phyloP scores from a whole-genome alignment of 2,113 vertebrate genomes.

The Coturnix japonica region DNA sequence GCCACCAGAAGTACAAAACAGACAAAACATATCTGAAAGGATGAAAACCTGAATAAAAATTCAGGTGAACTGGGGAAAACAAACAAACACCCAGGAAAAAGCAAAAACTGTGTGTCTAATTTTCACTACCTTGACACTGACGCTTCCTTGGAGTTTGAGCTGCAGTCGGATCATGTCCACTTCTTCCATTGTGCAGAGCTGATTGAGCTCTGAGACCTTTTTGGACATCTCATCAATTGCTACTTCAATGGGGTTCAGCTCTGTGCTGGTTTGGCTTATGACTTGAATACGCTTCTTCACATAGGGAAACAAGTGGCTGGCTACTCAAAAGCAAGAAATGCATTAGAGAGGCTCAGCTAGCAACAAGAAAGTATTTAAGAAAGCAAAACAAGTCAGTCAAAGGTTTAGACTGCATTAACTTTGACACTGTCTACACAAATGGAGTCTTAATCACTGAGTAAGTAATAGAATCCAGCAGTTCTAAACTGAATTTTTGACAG shows the following conservation, averaged over 20 bases:
- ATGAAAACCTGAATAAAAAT: background rate
- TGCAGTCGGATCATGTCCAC: constrained; percentile 99
- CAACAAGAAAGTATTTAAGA: background rate
- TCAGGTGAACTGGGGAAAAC: background rate
- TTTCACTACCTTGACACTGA: constrained; percentile 88
- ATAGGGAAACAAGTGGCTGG: constrained; percentile 93
- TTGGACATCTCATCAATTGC: constrained; percentile 99
- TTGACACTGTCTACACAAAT: background rate
- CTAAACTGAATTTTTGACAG: background rate
- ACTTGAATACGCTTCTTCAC: constrained; percentile 98
- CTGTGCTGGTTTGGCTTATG: constrained; percentile 92
- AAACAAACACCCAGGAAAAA: too few relatives aligned
- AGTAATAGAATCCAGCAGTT: background rate
- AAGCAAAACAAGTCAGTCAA: background rate
- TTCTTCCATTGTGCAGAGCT: constrained; percentile 93
- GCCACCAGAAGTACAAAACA: background rate
- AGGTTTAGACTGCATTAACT: background rate
- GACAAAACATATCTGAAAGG: background rate
- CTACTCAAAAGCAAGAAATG: constrained; percentile 59
- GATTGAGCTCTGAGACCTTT: constrained; percentile 95
- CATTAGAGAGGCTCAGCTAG: background rate
- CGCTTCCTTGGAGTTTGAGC: constrained; percentile 97
- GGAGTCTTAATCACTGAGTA: background rate
- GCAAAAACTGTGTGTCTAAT: background rate
- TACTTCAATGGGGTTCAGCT: constrained; percentile 98